phyloP scores from a whole-genome alignment of 2,113 vertebrate species.

The Pundamilia nyererei region DNA sequence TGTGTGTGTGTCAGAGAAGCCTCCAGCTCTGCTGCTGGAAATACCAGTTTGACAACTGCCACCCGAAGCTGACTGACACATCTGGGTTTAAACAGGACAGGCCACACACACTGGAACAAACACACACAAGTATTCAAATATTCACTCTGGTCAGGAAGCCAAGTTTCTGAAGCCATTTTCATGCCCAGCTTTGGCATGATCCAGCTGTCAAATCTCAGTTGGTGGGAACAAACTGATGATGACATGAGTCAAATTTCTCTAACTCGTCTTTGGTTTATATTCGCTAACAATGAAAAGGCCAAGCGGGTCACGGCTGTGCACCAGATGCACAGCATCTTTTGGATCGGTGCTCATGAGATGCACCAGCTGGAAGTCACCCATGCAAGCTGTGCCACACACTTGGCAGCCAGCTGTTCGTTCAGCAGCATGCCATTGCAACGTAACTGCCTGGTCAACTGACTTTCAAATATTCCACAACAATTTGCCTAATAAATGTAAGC shows the following conservation, averaged over 20 bases:
- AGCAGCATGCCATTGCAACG: not conserved
- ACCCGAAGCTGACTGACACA: conserved; percentile 62
- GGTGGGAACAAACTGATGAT: conserved; percentile 15
- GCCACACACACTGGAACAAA: conserved; percentile 22
- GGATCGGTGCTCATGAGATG: not conserved
- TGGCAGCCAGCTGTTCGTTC: conserved; percentile 14
- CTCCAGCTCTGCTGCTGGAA: conserved; percentile 18
- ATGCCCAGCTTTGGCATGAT: conserved; percentile 35
- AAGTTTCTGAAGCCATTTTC: conserved; percentile 13
- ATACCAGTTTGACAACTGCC: conserved; percentile 38
- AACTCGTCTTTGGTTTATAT: not conserved
- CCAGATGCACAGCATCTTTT: conserved; percentile 14
- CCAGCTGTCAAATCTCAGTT: conserved; percentile 34
- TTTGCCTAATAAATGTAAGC: not conserved
- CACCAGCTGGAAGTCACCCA: conserved; percentile 7
- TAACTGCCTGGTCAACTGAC: not conserved
- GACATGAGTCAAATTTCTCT: conserved; percentile 12
- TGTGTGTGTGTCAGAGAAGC: conserved; percentile 3
- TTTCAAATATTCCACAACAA: not conserved
- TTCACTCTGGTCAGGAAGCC: conserved; percentile 32
- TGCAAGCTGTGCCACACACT: not conserved
- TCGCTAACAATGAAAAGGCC: not conserved
- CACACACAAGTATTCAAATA: conserved; percentile 6
- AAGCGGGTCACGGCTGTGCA: not conserved
- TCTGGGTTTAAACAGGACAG: conserved; percentile 44